Evolutionary conservation across 2,888 invertebrate species (phyloP).

Genomic region (Phlogophora meticulosa): DNA sequence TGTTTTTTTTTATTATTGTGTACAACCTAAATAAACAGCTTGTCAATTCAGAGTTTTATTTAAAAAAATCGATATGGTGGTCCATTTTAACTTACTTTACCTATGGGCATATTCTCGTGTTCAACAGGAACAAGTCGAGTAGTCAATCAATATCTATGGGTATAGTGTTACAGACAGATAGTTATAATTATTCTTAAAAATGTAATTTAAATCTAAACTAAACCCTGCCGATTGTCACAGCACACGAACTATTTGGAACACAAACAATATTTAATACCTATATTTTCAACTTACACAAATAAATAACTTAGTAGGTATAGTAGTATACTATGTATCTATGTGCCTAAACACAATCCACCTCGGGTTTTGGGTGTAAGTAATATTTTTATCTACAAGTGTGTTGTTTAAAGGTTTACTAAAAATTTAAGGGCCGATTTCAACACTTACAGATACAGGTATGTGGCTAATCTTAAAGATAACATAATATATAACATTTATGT

Average conservation of each 20-base stretch:
- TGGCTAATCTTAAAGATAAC: slow-evolving; percentile 25
- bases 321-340: too few relatives aligned
- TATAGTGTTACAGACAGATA: too few relatives aligned
- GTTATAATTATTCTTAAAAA: too few relatives aligned
- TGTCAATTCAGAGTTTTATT: too few relatives aligned
- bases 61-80: too few relatives aligned
- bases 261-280: slow-evolving; percentile 4
- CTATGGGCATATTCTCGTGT: too few relatives aligned
- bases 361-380: slow-evolving; percentile 19
- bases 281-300: slow-evolving; percentile 24
- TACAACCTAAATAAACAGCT: too few relatives aligned
- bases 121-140: too few relatives aligned
- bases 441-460: not conserved
- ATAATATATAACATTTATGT: not conserved
- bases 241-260: slow-evolving; percentile 49
- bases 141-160: too few relatives aligned
- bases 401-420: not conserved
- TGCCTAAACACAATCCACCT: slow-evolving; percentile 12
- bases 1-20: too few relatives aligned
- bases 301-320: slow-evolving; percentile 17
- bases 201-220: too few relatives aligned
- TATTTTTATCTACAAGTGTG: slow-evolving; percentile 18
- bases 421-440: slow-evolving; percentile 19
- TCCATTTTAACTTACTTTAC: too few relatives aligned
- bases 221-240: slow-evolving; percentile 59